Evolutionary conservation across 1,140 invertebrate genomes (phyloP).

Genomic region (Coenobita brevimanus): DNA sequence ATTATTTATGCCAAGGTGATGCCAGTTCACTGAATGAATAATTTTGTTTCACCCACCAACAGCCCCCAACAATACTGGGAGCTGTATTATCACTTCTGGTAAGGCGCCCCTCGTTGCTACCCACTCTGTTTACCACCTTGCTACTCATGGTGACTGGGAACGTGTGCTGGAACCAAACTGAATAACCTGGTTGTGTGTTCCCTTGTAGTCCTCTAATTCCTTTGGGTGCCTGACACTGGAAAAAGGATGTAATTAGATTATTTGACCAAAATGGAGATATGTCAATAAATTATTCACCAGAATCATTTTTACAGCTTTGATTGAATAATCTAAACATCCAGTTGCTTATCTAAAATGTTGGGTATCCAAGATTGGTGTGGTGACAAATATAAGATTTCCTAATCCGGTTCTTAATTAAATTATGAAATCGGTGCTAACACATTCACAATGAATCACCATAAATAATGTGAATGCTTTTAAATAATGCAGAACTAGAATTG

Average conservation of each 20-base stretch:
- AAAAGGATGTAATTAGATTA: too few relatives aligned
- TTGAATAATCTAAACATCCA: too few relatives aligned
- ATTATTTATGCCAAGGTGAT: constrained; percentile 69
- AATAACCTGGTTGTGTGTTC: constrained; percentile 55
- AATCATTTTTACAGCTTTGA: too few relatives aligned
- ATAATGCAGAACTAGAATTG: not conserved
- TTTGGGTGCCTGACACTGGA: too few relatives aligned
- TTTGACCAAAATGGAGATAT: too few relatives aligned
- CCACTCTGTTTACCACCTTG: too few relatives aligned
- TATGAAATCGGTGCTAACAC: not conserved
- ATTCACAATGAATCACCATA: too few relatives aligned
- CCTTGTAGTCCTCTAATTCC: too few relatives aligned
- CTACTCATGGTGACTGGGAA: constrained; percentile 54
- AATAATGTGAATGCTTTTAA: not conserved
- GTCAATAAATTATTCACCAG: too few relatives aligned
- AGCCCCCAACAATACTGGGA: constrained; percentile 71
- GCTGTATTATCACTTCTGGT: constrained; percentile 71
- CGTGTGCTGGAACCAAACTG: constrained; percentile 57
- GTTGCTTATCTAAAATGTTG: too few relatives aligned
- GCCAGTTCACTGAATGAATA: too few relatives aligned
- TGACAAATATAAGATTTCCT: not conserved
- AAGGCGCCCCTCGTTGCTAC: constrained; percentile 66
- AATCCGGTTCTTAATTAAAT: not conserved
- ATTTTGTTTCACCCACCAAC: constrained; percentile 60
- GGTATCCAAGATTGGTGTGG: constrained; percentile 21